Conservation (phyloP, 2,888 invertebrate species). For the Hypena proboscidalis region DNA sequence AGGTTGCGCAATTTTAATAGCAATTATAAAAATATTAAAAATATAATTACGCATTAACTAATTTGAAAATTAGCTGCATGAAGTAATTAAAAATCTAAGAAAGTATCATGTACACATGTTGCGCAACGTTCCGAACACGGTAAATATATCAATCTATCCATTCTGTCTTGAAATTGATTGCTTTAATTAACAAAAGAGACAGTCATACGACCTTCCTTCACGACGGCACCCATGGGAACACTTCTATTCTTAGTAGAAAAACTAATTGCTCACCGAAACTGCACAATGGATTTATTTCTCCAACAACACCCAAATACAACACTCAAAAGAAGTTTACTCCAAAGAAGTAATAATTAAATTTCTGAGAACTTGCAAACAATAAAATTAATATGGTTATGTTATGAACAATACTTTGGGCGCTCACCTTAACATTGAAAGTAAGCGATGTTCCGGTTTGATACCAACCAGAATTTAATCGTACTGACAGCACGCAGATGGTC, state of each 20-base stretch:
- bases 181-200: background rate
- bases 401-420: conserved; percentile 29
- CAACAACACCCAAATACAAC: too few species aligned
- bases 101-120: too few species aligned
- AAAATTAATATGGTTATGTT: conserved; percentile 14
- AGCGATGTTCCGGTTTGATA: conserved; percentile 40
- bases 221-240: conserved; percentile 4
- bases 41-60: too few species aligned
- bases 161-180: background rate
- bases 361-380: conserved; percentile 34
- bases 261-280: conserved; percentile 7
- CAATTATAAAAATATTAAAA: too few species aligned
- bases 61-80: too few species aligned
- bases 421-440: conserved; percentile 41
- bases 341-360: conserved; percentile 28
- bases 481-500: conserved; percentile 15
- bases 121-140: too few species aligned
- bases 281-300: conserved; percentile 1
- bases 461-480: conserved; percentile 20
- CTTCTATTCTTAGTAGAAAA: too few species aligned
- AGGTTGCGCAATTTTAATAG: too few species aligned
- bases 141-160: background rate
- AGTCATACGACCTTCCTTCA: background rate
- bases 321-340: conserved; percentile 11
- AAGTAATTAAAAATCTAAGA: too few species aligned